Base-by-base conservation (phyloP, 1,140 invertebrate species). In the Yoshiicerus persimilis region DNA sequence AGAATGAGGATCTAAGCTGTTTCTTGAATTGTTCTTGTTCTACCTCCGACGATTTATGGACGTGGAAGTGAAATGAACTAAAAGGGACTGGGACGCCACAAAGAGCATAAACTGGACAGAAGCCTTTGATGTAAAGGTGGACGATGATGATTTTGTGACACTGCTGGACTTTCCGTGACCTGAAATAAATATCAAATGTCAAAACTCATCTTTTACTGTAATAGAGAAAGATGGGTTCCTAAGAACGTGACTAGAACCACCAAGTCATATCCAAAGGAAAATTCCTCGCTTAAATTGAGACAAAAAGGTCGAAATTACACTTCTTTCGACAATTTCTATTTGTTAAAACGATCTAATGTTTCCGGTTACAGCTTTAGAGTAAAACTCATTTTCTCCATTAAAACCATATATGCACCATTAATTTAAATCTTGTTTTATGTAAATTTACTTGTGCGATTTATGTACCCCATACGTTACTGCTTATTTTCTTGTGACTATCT, bases 101-200 rank as follows among this genome's bases (percentile, higher is more conserved):
- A 84, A 62, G 47, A 62, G 36, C 39, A 88, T 10, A 85, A 88
- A 80, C 80, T 88, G 87, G 87, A 88, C 87, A 88, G 87, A 88
- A 36, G 87, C 87, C 87, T 88, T 88, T 62, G 83, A 30, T 39
- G 41, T 70, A 85, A 56, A 84, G 62, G 38, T 88, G 87, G 87
- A 84, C 80, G 87, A 84, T 64, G 87, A 88, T 88, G 87, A 84
- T 84, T 88, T 80, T 84, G 80, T 32, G 77, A 62, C 87, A 88
- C 87, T 85, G 75, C 23, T 83, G 87, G 87, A 85, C 87, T 88
- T 84, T 56, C 87, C 83, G 41, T 88, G 87, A 88, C 87, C 87
- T 88, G 47, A 70, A 88, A 85, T 36, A 30, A 30, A 75, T 36
- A 66, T 32, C 23, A 41, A 83, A 87, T 32, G 36, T 62, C 47